phyloP scores from a whole-genome alignment of 2,113 vertebrate species.

The Heloderma charlesbogerti region DNA sequence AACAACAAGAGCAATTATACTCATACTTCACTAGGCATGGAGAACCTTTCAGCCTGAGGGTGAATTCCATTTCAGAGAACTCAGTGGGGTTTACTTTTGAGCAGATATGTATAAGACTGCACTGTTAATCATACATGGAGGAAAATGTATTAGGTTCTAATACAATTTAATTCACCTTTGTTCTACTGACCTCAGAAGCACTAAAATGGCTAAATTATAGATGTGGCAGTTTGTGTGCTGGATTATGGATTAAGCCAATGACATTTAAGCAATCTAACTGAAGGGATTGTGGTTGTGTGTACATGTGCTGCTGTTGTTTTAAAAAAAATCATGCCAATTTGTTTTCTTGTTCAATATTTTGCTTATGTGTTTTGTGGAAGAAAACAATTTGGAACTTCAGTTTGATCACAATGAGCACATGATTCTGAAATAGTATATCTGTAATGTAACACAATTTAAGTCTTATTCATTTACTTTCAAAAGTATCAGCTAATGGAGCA shows the following conservation, averaged over 20 bases:
- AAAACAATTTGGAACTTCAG: slow-evolving; percentile 52
- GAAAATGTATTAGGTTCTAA: not conserved
- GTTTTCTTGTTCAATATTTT: slow-evolving; percentile 44
- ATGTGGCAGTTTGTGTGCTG: not conserved
- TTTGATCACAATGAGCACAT: slow-evolving; percentile 46
- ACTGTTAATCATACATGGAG: not conserved
- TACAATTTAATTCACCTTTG: not conserved
- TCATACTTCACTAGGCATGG: not conserved
- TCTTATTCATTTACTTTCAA: slow-evolving; percentile 45
- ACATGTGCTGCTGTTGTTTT: not conserved
- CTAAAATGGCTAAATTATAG: not conserved
- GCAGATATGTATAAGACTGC: not conserved
- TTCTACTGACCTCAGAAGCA: not conserved
- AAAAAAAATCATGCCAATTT: slow-evolving; percentile 49
- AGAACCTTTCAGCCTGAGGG: not conserved
- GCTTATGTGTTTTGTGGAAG: slow-evolving; percentile 17
- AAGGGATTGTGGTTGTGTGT: not conserved
- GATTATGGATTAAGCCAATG: slow-evolving; percentile 9
- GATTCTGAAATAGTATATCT: slow-evolving; percentile 29
- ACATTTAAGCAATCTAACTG: not conserved
- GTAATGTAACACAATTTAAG: slow-evolving; percentile 6
- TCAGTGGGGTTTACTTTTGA: not conserved
- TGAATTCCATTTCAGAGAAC: no score
- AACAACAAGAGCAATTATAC: no score
- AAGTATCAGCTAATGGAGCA: slow-evolving; percentile 50